Conservation (phyloP, 2,797 vertebrate genomes). For the Rhinoraja longicauda region DNA sequence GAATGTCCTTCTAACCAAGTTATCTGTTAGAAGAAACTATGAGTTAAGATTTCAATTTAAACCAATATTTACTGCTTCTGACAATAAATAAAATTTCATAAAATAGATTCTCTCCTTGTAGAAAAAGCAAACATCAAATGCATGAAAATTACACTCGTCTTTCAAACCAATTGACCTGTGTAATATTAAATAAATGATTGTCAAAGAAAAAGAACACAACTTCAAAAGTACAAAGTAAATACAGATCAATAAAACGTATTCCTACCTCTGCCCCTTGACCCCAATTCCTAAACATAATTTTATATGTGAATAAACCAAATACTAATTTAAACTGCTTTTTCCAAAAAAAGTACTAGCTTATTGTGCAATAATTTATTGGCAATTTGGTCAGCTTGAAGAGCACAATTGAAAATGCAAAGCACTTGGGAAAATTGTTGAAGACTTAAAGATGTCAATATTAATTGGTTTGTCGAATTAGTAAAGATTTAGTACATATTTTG, state of each 20-base stretch:
- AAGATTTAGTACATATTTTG: neutral
- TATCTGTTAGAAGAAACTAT: conserved; percentile 65
- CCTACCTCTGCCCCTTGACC: neutral
- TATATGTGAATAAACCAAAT: neutral
- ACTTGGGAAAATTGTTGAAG: neutral
- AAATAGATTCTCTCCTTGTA: neutral
- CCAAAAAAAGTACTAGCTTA: neutral
- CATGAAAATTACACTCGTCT: neutral
- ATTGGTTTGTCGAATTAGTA: neutral
- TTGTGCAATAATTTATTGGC: neutral
- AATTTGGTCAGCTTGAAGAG: neutral
- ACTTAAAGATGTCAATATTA: neutral
- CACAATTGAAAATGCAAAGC: neutral
- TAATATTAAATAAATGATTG: neutral
- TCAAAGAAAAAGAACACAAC: neutral
- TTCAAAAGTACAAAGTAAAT: neutral
- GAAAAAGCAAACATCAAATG: neutral
- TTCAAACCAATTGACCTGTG: neutral
- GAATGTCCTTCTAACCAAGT: conserved; percentile 98
- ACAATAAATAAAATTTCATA: neutral
- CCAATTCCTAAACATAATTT: neutral
- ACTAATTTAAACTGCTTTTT: neutral
- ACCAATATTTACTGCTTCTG: neutral
- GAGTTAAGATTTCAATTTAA: neutral
- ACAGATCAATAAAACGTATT: neutral